These are phyloP conservation scores for Rhamnusium bicolor DNA, from an alignment of 2,888 invertebrate species.

Conservation along the genomic window DNA sequence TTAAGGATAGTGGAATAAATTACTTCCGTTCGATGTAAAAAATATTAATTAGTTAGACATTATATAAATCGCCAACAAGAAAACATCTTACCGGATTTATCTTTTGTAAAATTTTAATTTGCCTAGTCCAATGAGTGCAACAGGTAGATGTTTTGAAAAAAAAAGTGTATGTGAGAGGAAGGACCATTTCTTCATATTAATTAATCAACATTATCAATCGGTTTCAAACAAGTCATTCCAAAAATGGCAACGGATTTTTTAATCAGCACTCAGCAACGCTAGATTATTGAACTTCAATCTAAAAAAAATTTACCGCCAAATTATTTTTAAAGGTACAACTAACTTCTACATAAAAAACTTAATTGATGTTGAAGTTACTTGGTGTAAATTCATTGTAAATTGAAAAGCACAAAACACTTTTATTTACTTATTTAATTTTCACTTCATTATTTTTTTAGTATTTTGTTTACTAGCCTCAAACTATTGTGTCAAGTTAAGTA, in stretches of 20 bases:
- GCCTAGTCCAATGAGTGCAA: too few species aligned
- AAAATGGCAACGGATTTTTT: background rate
- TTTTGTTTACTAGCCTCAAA: background rate
- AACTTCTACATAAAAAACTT: too few species aligned
- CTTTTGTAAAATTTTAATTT: too few species aligned
- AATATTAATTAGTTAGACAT: too few species aligned
- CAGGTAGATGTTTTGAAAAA: too few species aligned
- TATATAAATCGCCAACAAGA: too few species aligned
- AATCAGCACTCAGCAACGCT: background rate
- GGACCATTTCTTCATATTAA: background rate
- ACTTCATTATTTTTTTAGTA: background rate
- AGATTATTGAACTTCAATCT: background rate
- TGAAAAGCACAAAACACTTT: background rate
- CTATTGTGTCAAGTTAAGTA: background rate
- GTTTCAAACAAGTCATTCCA: background rate
- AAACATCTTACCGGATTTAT: too few species aligned
- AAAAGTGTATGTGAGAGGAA: too few species aligned
- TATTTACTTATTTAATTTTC: background rate
- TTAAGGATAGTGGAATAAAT: too few species aligned
- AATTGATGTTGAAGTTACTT: background rate
- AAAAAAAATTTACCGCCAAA: background rate
- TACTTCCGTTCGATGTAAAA: too few species aligned
- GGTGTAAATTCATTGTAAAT: background rate
- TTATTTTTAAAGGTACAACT: background rate
- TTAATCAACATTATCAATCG: background rate